These are phyloP conservation scores for Puntigrus tetrazona DNA, from an alignment of 2,113 vertebrate species.

Conservation along the genomic window DNA sequence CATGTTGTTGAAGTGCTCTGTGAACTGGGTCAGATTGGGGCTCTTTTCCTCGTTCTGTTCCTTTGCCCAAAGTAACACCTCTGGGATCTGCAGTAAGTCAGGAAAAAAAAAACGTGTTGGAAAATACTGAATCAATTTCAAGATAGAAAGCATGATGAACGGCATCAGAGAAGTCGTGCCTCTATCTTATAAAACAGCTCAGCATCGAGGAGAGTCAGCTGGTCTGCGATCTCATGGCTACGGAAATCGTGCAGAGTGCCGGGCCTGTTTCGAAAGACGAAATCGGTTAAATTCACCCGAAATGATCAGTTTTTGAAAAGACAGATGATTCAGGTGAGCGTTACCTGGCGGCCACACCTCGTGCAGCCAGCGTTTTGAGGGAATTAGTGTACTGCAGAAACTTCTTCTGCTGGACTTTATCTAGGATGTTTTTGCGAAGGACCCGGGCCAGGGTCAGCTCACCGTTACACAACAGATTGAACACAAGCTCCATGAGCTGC, in stretches of 20 bases:
- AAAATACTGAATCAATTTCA: not conserved
- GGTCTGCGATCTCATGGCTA: constrained; percentile 92
- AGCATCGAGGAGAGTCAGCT: constrained; percentile 90
- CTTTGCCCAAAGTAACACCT: constrained; percentile 94
- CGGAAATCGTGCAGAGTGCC: constrained; percentile 93
- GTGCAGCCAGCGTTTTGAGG: constrained; percentile 85
- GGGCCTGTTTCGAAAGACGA: constrained; percentile 73
- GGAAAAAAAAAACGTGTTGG: not conserved
- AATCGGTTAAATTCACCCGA: not conserved
- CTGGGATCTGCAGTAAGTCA: constrained; percentile 81
- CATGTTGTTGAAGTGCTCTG: constrained; percentile 98
- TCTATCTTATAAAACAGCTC: constrained; percentile 93
- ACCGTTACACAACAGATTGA: constrained; percentile 83
- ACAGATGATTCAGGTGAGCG: not conserved
- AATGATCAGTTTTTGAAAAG: not conserved
- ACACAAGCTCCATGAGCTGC: constrained; percentile 90
- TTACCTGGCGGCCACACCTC: constrained; percentile 91
- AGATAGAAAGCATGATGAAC: not conserved
- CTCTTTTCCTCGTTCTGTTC: constrained; percentile 97
- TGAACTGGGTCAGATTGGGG: constrained; percentile 93
- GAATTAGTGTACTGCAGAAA: constrained; percentile 81
- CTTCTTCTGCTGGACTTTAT: constrained; percentile 89
- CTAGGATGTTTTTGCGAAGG: constrained; percentile 88
- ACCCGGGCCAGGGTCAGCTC: constrained; percentile 86
- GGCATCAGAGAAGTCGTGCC: constrained; percentile 61